Conservation (phyloP, 2,113 vertebrate species). For the Lanius collurio region DNA sequence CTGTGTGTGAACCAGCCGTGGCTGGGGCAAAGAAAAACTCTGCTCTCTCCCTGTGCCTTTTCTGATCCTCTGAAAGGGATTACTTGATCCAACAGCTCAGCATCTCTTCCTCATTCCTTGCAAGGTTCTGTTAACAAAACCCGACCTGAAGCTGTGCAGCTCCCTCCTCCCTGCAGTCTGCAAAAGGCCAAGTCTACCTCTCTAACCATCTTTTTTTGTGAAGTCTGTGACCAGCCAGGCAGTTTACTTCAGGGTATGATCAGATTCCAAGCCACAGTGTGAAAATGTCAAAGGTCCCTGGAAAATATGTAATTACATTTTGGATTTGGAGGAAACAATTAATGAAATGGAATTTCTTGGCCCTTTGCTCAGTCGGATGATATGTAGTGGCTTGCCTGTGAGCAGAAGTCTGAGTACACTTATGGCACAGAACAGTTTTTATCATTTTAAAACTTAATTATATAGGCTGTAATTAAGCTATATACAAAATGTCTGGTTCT, state of each 20-base stretch:
- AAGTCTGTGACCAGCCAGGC: neutral
- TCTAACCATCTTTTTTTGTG: neutral
- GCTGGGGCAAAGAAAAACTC: neutral
- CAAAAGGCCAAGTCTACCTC: neutral
- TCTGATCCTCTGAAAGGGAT: neutral
- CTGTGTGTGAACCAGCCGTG: neutral
- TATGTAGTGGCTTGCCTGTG: constrained; percentile 49
- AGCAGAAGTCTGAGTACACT: constrained; percentile 19
- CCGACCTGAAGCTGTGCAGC: neutral
- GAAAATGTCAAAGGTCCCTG: constrained; percentile 54
- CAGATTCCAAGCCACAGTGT: constrained; percentile 40
- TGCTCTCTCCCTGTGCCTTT: neutral
- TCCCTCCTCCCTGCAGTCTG: neutral
- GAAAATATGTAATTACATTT: constrained; percentile 61
- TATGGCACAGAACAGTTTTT: constrained; percentile 38
- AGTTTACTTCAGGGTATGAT: constrained; percentile 15
- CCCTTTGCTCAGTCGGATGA: neutral
- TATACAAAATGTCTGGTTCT: constrained; percentile 57
- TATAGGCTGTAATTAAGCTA: constrained; percentile 60
- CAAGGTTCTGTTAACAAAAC: neutral
- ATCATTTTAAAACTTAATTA: constrained; percentile 67
- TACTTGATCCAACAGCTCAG: neutral
- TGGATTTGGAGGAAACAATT: constrained; percentile 66
- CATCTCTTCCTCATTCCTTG: neutral
- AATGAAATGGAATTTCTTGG: constrained; percentile 68